Percentiles rank a stretch among this genome's conserved stretches.
Evolutionary conservation across 2,113 vertebrate species (phyloP).

Genomic region (Diadophis punctatus): DNA sequence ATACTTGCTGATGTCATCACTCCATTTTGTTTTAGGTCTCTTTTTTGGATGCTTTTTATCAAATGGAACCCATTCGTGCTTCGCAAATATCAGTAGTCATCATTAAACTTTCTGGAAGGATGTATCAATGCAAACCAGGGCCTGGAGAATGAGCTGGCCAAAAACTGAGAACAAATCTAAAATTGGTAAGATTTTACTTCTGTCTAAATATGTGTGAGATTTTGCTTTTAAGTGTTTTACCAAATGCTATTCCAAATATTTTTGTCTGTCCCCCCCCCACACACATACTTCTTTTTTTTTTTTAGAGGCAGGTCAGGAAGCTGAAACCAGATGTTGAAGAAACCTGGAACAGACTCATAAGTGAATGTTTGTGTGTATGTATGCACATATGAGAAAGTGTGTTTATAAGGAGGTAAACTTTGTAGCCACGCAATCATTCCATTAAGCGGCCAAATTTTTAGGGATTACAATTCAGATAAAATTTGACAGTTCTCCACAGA

Average conservation of each 20-base stretch:
- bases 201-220: background rate
- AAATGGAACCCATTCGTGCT: background rate
- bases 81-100: constrained; percentile 1
- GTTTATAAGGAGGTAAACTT: background rate
- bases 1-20: too few relatives aligned
- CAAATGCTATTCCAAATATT: background rate
- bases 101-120: background rate
- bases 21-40: too few relatives aligned
- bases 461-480: background rate
- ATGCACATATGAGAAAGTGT: background rate
- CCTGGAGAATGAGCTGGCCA: background rate
- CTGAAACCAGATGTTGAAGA: background rate
- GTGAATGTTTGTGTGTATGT: background rate
- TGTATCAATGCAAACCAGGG: background rate
- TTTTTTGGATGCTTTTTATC: too few relatives aligned
- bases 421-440: background rate
- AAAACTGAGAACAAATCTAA: background rate
- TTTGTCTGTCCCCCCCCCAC: background rate
- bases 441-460: background rate
- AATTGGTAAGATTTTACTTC: background rate
- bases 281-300: background rate
- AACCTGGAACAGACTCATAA: background rate
- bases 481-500: constrained; percentile 42
- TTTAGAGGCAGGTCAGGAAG: background rate
- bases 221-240: background rate